Conservation (phyloP, 2,888 invertebrate species). For the Cyrtodaria siliqua region DNA sequence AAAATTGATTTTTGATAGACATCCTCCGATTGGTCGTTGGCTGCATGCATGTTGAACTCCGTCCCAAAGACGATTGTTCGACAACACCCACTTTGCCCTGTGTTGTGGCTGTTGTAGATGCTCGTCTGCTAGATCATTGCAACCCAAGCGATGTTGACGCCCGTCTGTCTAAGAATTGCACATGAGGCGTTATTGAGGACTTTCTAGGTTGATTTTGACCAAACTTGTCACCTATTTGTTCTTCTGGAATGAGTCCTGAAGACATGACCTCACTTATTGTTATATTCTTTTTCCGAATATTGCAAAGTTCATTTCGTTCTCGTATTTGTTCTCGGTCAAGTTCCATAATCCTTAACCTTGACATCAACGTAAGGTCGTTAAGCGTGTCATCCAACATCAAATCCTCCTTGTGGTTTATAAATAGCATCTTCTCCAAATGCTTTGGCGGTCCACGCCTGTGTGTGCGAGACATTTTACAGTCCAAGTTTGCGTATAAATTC, state of each 20-base stretch:
- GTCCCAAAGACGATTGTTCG: slow-evolving; percentile 7
- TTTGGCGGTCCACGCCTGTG: slow-evolving; percentile 66
- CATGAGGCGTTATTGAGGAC: neutral
- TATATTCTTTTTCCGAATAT: slow-evolving; percentile 66
- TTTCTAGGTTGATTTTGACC: no score
- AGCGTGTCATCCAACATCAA: slow-evolving; percentile 63
- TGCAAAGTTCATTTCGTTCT: slow-evolving; percentile 68
- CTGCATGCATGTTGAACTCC: slow-evolving; percentile 37
- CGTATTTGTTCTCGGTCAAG: slow-evolving; percentile 70
- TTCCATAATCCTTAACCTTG: slow-evolving; percentile 67
- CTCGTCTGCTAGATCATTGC: slow-evolving; percentile 1
- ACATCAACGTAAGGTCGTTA: slow-evolving; percentile 61
- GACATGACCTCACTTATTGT: slow-evolving; percentile 53
- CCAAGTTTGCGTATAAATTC: no score
- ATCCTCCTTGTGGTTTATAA: slow-evolving; percentile 76
- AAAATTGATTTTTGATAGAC: slow-evolving; percentile 31
- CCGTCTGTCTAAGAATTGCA: neutral
- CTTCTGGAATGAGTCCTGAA: slow-evolving; percentile 27
- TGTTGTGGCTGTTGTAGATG: slow-evolving; percentile 25
- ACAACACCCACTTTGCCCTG: slow-evolving; percentile 12
- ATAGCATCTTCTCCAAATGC: slow-evolving; percentile 75
- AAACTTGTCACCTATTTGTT: neutral
- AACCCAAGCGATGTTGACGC: neutral
- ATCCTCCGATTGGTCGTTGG: neutral
- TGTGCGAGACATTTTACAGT: slow-evolving; percentile 33